Percentiles rank a stretch among this genome's conserved stretches.
Conservation (phyloP, 2,888 invertebrate genomes). For the Eucera pruinosa region DNA sequence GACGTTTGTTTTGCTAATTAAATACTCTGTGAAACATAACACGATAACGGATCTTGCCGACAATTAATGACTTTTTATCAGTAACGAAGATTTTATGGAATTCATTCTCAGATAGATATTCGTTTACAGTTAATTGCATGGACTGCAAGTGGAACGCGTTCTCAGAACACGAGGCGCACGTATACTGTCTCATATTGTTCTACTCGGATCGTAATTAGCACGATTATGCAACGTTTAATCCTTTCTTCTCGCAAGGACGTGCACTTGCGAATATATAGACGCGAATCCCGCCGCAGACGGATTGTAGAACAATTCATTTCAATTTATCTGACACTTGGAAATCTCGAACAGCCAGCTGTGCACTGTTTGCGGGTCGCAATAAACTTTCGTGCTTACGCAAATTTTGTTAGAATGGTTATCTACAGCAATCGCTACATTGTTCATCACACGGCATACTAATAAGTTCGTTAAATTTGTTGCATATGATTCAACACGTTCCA, state of each 20-base stretch:
- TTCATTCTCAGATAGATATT: constrained; percentile 3
- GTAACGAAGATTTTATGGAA: neutral
- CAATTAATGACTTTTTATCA: neutral
- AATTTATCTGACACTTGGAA: constrained; percentile 9
- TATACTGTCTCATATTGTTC: constrained; percentile 15
- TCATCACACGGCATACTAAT: neutral
- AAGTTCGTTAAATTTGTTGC: neutral
- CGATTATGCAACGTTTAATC: constrained; percentile 41
- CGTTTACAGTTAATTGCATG: constrained; percentile 17
- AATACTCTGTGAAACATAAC: neutral
- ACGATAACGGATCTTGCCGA: neutral
- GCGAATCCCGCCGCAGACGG: neutral
- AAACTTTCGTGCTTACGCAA: constrained; percentile 11
- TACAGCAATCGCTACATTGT: neutral
- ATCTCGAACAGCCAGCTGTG: constrained; percentile 24
- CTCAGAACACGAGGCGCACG: neutral
- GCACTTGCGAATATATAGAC: constrained; percentile 13
- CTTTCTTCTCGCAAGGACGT: constrained; percentile 43
- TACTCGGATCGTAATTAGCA: constrained; percentile 36
- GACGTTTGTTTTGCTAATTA: neutral
- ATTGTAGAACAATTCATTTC: constrained; percentile 22
- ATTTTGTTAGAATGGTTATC: neutral
- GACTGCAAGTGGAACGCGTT: constrained; percentile 35
- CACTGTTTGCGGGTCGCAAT: neutral
- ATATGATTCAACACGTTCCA: neutral